phyloP scores from a whole-genome alignment of 2,888 invertebrate genomes.

The Drosophila birchii region DNA sequence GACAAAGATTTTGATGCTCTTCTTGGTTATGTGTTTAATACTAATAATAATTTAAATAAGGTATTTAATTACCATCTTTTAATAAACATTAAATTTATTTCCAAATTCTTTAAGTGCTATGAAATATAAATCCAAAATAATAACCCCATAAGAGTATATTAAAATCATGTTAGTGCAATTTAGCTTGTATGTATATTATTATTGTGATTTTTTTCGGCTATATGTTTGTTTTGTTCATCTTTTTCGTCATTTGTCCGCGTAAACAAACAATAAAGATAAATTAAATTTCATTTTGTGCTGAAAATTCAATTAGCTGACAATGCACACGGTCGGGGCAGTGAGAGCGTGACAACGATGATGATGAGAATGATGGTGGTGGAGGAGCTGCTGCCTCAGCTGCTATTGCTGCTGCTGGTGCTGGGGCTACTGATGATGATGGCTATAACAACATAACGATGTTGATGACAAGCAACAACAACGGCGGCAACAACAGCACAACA shows the following conservation, averaged over 20 bases:
- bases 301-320: slow-evolving; percentile 81
- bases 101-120: no score
- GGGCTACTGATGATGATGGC: slow-evolving; percentile 58
- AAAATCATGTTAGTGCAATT: slow-evolving; percentile 49
- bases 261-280: slow-evolving; percentile 78
- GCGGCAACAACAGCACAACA: slow-evolving; percentile 42
- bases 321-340: slow-evolving; percentile 53
- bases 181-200: slow-evolving; percentile 13
- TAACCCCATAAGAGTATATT: slow-evolving; percentile 4
- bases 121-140: neutral
- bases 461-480: slow-evolving; percentile 70
- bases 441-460: slow-evolving; percentile 79
- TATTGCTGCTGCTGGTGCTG: neutral
- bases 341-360: slow-evolving; percentile 38
- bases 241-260: slow-evolving; percentile 62
- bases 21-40: no score
- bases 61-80: neutral
- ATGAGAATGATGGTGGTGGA: slow-evolving; percentile 20
- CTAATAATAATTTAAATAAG: no score
- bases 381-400: neutral
- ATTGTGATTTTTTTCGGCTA: slow-evolving; percentile 25
- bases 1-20: slow-evolving; percentile 1
- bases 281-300: slow-evolving; percentile 79
- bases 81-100: neutral
- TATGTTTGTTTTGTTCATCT: slow-evolving; percentile 30